A percentile compares a stretch with the other conserved stretches of the same genome.
These are phyloP conservation scores for Rhinichthys osculus DNA, from an alignment of 2,797 vertebrate genomes.

Conservation along the genomic window DNA sequence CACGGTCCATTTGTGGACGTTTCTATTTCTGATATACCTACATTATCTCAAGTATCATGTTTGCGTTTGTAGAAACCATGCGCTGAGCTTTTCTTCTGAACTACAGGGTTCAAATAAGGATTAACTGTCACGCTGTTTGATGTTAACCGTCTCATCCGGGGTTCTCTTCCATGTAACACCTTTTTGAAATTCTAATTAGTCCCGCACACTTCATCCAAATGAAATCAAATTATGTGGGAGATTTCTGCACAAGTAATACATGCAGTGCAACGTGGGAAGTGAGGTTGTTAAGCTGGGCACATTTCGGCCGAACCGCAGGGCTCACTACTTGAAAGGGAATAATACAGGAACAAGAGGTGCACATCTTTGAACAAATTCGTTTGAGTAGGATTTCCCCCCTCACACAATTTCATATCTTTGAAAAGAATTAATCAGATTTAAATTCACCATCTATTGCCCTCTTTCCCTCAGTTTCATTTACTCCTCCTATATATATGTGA, in stretches of 20 bases:
- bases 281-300: conserved; percentile 42
- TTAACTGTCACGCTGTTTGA: conserved; percentile 28
- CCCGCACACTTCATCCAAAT: conserved; percentile 27
- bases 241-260: conserved; percentile 39
- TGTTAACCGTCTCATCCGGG: conserved; percentile 16
- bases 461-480: not conserved
- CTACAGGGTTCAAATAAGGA: conserved; percentile 34
- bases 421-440: not conserved
- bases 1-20: not conserved
- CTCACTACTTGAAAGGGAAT: conserved; percentile 65
- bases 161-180: conserved; percentile 33
- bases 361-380: conserved; percentile 60
- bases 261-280: conserved; percentile 24
- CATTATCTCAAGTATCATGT: conserved; percentile 23
- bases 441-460: conserved; percentile 8
- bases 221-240: conserved; percentile 36
- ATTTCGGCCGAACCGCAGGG: conserved; percentile 20
- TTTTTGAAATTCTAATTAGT: conserved; percentile 48
- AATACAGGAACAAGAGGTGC: conserved; percentile 58
- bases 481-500: not conserved
- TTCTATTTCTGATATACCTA: not conserved
- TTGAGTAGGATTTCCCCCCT: conserved; percentile 55
- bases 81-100: not conserved
- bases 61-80: not conserved
- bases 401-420: conserved; percentile 3